phyloP scores from a whole-genome alignment of 2,113 vertebrate species.

The Coregonus clupeaformis region DNA sequence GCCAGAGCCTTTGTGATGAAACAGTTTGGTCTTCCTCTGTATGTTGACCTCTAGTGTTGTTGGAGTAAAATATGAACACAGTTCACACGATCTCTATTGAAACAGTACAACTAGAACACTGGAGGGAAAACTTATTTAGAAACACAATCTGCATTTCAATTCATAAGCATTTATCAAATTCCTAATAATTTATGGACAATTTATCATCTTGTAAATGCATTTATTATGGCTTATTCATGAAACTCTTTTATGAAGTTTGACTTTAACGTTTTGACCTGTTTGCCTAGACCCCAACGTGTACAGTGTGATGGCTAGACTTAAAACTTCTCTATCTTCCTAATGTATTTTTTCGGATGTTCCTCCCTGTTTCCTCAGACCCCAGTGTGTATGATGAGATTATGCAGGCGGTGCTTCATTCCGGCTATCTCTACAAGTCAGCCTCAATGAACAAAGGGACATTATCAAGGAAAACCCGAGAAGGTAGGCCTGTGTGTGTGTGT shows the following conservation, averaged over 20 bases:
- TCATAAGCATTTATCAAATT: not conserved
- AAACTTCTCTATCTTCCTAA: no score
- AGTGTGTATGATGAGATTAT: conserved; percentile 93
- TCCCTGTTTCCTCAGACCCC: conserved; percentile 51
- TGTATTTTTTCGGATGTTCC: no score
- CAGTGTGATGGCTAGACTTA: no score
- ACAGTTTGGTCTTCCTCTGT: not conserved
- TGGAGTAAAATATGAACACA: conserved; percentile 3
- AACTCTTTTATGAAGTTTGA: no score
- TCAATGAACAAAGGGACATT: conserved; percentile 69
- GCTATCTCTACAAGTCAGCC: conserved; percentile 83
- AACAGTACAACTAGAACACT: not conserved
- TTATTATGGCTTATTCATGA: not conserved
- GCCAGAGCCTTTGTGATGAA: not conserved
- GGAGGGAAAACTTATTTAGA: not conserved
- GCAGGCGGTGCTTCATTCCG: conserved; percentile 80
- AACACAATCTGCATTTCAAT: not conserved
- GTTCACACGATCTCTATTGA: not conserved
- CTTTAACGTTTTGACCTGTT: no score
- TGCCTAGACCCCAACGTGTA: not conserved
- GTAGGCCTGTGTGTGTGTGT: conserved; percentile 54
- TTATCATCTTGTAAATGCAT: not conserved
- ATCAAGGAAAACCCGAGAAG: conserved; percentile 80
- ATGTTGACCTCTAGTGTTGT: not conserved
- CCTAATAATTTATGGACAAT: not conserved